Conservation (phyloP, 2,888 invertebrate genomes). For the Palloptera scutellata region DNA sequence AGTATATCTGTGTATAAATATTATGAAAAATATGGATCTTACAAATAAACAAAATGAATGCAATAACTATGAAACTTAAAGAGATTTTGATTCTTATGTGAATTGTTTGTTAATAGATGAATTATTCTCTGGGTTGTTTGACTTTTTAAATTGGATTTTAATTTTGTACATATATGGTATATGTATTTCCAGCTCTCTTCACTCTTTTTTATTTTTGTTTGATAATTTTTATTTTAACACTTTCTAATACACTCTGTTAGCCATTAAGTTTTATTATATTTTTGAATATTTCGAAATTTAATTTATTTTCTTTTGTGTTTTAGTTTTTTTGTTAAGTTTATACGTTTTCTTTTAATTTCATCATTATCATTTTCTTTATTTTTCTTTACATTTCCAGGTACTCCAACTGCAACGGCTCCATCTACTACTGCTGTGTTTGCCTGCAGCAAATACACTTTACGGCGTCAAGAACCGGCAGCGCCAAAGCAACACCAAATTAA, state of each 20-base stretch:
- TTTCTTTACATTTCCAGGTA: slow-evolving; percentile 21
- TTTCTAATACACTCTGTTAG: not conserved
- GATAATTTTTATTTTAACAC: too few relatives aligned
- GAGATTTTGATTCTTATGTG: not conserved
- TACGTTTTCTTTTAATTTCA: slow-evolving; percentile 26
- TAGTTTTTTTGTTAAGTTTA: slow-evolving; percentile 21
- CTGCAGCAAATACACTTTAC: slow-evolving; percentile 25
- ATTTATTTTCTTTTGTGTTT: too few relatives aligned
- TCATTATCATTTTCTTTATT: slow-evolving; percentile 34
- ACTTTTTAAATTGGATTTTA: too few relatives aligned
- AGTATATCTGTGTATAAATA: too few relatives aligned
- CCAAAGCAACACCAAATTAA: not conserved
- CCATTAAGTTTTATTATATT: too few relatives aligned
- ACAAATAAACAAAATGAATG: not conserved
- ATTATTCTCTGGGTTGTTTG: not conserved
- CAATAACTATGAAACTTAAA: not conserved
- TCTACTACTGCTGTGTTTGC: too few relatives aligned
- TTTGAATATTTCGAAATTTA: too few relatives aligned
- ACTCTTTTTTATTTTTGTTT: too few relatives aligned
- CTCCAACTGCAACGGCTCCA: not conserved
- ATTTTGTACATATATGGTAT: too few relatives aligned
- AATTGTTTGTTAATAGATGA: not conserved
- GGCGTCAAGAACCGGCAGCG: slow-evolving; percentile 21
- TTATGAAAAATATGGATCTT: too few relatives aligned
- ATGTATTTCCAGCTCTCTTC: too few relatives aligned